Base-by-base conservation (phyloP, 2,888 invertebrate species). In the Ectemnius cavifrons region DNA sequence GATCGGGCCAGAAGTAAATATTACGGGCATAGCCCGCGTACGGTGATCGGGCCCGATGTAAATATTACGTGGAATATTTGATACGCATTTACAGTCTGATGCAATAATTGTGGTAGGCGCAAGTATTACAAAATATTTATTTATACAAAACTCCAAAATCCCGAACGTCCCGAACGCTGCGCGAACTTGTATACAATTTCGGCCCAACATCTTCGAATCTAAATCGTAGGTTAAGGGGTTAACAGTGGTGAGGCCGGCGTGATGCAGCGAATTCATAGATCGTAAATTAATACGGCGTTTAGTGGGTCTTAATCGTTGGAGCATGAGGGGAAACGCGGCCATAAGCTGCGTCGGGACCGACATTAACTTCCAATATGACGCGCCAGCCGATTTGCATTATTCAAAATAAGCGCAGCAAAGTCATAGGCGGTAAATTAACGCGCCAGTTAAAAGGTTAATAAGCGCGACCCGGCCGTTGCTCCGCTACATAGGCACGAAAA, bases 391-490 rank as follows among this genome's bases (percentile, higher is more conserved):
- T 37, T 62, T 28, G 63, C 52, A 46, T 71, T 77, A 64, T 49
- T 52, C 66, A 27, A 77, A 77, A 66, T 27, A 65, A 69, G 61
- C 69, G 59, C 59, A 72, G 63, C 77, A 60, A 69, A 77, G 66
- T 68, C 77, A 72, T 77, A 71, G 67, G 14, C 67, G 69, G 63
- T 62, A 61, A 72, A 77, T 67, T 77, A 77, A 62, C 63, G 45
- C 61, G 67, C 23, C 52, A 52, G 67, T 77, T 77, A 71, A 76
- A 52, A 28, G 77, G 77, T 77, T 72, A 77, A 77, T 77, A 66
- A 71, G 52, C 58, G 56, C 58, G 72, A 67, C 77, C 77, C 72
- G 18, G n/a, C n/a, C 61, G 66, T 61, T 68, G 77, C 77, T 77
- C 72, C 60, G 67, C 63, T 56, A 6, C 37, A 37, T 37, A 52